A percentile compares a stretch with the other conserved stretches of the same genome.
These are phyloP conservation scores for Podilymbus podiceps DNA, from an alignment of 2,113 vertebrate genomes.

Conservation along the genomic window DNA sequence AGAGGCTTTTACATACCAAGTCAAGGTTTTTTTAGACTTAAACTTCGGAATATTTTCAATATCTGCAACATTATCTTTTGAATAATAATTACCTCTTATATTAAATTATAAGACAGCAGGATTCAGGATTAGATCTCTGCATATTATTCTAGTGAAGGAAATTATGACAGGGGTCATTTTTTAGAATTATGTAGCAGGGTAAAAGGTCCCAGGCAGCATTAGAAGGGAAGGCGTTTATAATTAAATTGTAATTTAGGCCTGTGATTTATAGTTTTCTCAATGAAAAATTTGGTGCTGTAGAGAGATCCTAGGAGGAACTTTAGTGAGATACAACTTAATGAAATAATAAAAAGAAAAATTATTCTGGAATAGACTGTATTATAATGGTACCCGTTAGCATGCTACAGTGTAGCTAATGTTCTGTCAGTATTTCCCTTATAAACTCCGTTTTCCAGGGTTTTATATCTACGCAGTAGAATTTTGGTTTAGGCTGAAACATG, in stretches of 20 bases:
- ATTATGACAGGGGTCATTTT: slow-evolving; percentile 92
- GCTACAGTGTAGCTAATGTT: slow-evolving; percentile 26
- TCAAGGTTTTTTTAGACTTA: slow-evolving; percentile 58
- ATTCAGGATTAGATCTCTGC: slow-evolving; percentile 82
- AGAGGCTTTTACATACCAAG: slow-evolving; percentile 30
- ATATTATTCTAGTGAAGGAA: slow-evolving; percentile 85
- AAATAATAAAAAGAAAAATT: slow-evolving; percentile 94
- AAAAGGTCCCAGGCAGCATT: slow-evolving; percentile 94
- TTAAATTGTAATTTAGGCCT: slow-evolving; percentile 99
- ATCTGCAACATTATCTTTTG: slow-evolving; percentile 82
- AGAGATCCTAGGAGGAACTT: slow-evolving; percentile 82
- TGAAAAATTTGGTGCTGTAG: slow-evolving; percentile 84
- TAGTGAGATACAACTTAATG: slow-evolving; percentile 93
- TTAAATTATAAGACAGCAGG: slow-evolving; percentile 83
- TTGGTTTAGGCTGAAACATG: not conserved
- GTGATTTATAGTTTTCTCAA: slow-evolving; percentile 89
- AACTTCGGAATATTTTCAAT: slow-evolving; percentile 80
- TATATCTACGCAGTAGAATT: not conserved
- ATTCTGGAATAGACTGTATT: slow-evolving; percentile 75
- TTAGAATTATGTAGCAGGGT: slow-evolving; percentile 97
- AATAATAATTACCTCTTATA: slow-evolving; percentile 83
- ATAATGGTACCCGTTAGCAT: slow-evolving; percentile 21
- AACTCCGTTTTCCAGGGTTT: slow-evolving; percentile 1
- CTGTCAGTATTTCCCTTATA: slow-evolving; percentile 32
- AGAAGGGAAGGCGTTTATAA: slow-evolving; percentile 95